phyloP scores from a whole-genome alignment of 1,140 invertebrate genomes.

The Drosophila funebris region DNA sequence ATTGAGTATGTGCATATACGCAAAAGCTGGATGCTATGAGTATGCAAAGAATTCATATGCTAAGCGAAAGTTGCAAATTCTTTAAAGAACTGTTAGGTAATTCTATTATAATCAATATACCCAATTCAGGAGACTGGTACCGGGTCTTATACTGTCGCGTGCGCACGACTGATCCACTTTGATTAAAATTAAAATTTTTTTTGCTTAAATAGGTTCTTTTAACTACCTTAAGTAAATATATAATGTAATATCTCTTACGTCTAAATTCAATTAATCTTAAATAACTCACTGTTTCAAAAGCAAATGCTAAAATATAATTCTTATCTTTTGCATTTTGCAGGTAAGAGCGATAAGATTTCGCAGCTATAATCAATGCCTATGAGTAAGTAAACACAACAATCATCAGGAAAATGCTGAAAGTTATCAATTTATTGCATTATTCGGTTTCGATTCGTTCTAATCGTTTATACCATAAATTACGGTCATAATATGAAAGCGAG shows the following conservation, averaged over 20 bases:
- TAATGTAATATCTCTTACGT: background rate
- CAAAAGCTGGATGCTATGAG: too few species aligned
- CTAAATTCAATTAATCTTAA: background rate
- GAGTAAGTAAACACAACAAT: constrained; percentile 6
- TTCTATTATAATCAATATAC: too few species aligned
- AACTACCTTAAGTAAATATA: too few species aligned
- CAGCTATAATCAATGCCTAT: background rate
- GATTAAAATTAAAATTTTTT: too few species aligned
- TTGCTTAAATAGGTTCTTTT: too few species aligned
- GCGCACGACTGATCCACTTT: too few species aligned
- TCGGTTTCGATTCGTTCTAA: constrained; percentile 45
- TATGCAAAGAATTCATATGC: too few species aligned
- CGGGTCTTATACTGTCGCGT: too few species aligned
- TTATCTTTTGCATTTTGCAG: constrained; percentile 47
- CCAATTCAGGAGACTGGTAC: too few species aligned
- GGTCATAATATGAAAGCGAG: constrained; percentile 53
- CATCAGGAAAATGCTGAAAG: constrained; percentile 5
- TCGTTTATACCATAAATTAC: constrained; percentile 77
- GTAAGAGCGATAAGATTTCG: constrained; percentile 66
- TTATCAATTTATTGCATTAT: constrained; percentile 56
- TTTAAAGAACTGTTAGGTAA: too few species aligned
- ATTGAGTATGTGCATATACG: too few species aligned
- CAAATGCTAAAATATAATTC: constrained; percentile 3
- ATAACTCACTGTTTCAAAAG: background rate
- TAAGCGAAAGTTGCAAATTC: too few species aligned